phyloP scores from a whole-genome alignment of 2,888 invertebrate genomes.

The Desoria tigrina region DNA sequence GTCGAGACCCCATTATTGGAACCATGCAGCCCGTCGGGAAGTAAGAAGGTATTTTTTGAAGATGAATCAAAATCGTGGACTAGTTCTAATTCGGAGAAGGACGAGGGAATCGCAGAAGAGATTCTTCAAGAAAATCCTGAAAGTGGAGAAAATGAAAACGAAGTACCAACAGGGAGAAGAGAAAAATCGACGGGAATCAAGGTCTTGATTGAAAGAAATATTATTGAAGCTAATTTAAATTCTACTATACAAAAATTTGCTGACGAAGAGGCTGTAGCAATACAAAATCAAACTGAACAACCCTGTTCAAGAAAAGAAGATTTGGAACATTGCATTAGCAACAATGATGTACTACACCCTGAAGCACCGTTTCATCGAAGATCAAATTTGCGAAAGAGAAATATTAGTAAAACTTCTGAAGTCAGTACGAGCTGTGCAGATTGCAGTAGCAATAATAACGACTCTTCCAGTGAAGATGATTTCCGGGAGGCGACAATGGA shows the following conservation, averaged over 20 bases:
- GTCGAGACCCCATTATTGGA: not conserved
- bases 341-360: not conserved
- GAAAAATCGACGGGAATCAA: not conserved
- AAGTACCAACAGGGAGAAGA: not conserved
- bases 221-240: conserved; percentile 46
- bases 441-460: conserved; percentile 52
- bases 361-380: conserved; percentile 19
- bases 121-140: conserved; percentile 40
- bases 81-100: conserved; percentile 52
- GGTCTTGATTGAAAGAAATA: conserved; percentile 29
- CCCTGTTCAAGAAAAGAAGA: conserved; percentile 18
- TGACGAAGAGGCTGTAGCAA: conserved; percentile 27
- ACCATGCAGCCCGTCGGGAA: conserved; percentile 31
- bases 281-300: conserved; percentile 12
- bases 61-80: conserved; percentile 53
- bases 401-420: conserved; percentile 50
- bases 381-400: conserved; percentile 48
- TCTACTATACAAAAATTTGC: conserved; percentile 40
- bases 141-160: conserved; percentile 37
- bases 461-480: conserved; percentile 49
- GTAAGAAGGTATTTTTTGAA: conserved; percentile 52
- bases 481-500: conserved; percentile 31
- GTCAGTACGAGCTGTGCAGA: conserved; percentile 52
- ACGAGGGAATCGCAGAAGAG: conserved; percentile 53
- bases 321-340: conserved; percentile 7